Conservation (phyloP, 2,888 invertebrate species). For the Trisateles emortualis region DNA sequence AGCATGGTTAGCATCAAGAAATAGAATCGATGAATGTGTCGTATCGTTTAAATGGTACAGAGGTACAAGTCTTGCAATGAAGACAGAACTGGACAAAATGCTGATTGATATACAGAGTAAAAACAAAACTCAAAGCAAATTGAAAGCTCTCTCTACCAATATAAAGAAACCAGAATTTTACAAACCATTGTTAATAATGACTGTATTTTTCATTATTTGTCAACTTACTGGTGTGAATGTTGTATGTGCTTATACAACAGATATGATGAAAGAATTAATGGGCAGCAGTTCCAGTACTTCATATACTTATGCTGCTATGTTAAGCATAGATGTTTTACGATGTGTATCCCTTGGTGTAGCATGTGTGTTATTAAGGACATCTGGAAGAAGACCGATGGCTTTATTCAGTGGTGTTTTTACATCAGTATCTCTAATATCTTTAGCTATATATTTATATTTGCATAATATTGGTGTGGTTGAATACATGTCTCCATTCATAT, state of each 20-base stretch:
- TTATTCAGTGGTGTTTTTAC: constrained; percentile 89
- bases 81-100: constrained; percentile 82
- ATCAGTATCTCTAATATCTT: constrained; percentile 83
- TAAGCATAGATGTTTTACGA: constrained; percentile 89
- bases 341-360: constrained; percentile 87
- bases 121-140: constrained; percentile 65
- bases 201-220: constrained; percentile 88
- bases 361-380: constrained; percentile 87
- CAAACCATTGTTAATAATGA: constrained; percentile 88
- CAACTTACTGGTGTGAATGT: constrained; percentile 91
- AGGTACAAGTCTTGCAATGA: constrained; percentile 79
- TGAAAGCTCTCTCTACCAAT: constrained; percentile 68
- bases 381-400: constrained; percentile 88
- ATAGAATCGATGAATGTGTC: constrained; percentile 86
- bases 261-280: constrained; percentile 88
- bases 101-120: constrained; percentile 72
- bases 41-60: constrained; percentile 88
- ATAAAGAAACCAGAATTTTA: constrained; percentile 86
- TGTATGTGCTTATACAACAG: constrained; percentile 90
- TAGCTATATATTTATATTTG: constrained; percentile 82
- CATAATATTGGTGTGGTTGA: constrained; percentile 58
- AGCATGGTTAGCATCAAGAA: constrained; percentile 89
- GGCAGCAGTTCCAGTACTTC: constrained; percentile 72
- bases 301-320: constrained; percentile 88
- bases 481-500: constrained; percentile 67